Evolutionary conservation across 2,888 invertebrate species (phyloP), one percentile per base, ranked within the genome.

Genomic region (Malachius bipustulatus): DNA sequence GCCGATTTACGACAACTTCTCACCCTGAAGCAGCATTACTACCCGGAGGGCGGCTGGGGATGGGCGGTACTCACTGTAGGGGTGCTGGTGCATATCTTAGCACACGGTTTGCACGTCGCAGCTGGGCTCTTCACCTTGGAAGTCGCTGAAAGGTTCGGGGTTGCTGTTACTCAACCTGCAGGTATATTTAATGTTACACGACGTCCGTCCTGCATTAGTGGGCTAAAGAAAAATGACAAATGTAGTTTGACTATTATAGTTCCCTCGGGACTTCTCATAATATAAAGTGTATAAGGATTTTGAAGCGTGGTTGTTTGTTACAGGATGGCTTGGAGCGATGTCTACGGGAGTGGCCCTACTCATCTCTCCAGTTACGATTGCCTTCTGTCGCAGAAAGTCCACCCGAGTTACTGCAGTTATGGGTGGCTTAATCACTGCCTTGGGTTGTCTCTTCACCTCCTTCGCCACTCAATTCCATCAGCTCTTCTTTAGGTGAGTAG

Each of bases 401-500:
- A 85, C 85, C n/a, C 73, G 88, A 39, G 76, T 88, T 44, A 82
- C 85, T 6, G 88, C 87, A 2, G 87, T 89, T 32, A 77, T 88
- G 52, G 88, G 88, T 32, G 88, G 88, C 4, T 71, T 89, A 43
- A 77, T 88, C 34, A 82, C 84, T 16, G 84, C 87, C 2, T 71
- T 89, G 11, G 89, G 87, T 33, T 85, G 84, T 55, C 77, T 89
- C 43, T 89, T 89, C 66, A 83, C 88, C 4, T 87, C 87, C 38
- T 90, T 89, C 60, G 88, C 88, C 38, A 79, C 82, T 39, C 82
- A 88, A 63, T 83, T 85, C 58, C 87, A 88, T 64, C 89, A 90
- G 60, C 70, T 88, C 40, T 85, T 84, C 69, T 82, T 88, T 71
- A 85, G 85, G 64, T 87, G 82, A 54, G 29, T 28, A 8, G 11